These are phyloP conservation scores for Epicampocera succincta DNA, from an alignment of 2,888 invertebrate genomes.

Conservation along the genomic window DNA sequence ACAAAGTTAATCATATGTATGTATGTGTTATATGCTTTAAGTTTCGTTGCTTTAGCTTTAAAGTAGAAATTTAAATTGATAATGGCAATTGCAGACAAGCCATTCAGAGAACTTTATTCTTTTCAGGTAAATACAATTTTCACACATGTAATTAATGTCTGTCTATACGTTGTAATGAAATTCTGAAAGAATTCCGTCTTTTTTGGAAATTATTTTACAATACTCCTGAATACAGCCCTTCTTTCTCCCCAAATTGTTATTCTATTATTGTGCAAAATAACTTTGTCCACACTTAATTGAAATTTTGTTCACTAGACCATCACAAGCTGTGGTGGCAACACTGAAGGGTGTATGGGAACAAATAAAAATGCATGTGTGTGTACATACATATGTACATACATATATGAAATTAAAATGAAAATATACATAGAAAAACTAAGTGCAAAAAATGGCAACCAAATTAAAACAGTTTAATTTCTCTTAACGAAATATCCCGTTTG, in stretches of 20 bases:
- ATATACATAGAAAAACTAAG: conserved; percentile 1
- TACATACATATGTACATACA: conserved; percentile 7
- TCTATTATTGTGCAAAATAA: not conserved
- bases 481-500: too few species aligned
- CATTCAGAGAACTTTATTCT: not conserved
- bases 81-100: conserved; percentile 15
- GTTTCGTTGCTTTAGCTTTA: conserved; percentile 17
- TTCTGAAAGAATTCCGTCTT: not conserved
- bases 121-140: not conserved
- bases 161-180: conserved; percentile 10
- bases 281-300: conserved; percentile 70
- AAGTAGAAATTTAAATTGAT: conserved; percentile 43
- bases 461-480: not conserved
- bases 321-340: conserved; percentile 50
- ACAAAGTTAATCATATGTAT: not conserved
- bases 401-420: not conserved
- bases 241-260: not conserved
- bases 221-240: not conserved
- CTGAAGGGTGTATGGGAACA: conserved; percentile 40
- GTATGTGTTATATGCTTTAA: not conserved
- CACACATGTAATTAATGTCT: not conserved
- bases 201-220: not conserved
- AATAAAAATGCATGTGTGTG: conserved; percentile 34
- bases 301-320: conserved; percentile 72
- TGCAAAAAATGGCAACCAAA: conserved; percentile 26